phyloP scores from a whole-genome alignment of 2,888 invertebrate species.

The Noctua pronuba region DNA sequence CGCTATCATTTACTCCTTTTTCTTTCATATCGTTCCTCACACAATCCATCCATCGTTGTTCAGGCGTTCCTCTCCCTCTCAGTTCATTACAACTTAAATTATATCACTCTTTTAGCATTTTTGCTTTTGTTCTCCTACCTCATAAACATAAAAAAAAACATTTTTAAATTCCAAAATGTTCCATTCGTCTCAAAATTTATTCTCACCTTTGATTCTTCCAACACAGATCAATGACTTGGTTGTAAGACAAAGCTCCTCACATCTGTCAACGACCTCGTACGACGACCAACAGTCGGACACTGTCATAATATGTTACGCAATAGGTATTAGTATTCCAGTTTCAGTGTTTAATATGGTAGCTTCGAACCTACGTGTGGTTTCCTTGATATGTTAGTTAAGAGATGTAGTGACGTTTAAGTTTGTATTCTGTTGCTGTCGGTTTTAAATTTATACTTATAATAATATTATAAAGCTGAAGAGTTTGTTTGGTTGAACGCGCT shows the following conservation, averaged over 20 bases:
- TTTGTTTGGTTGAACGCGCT: too few species aligned
- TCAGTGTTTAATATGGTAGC: slow-evolving; percentile 5
- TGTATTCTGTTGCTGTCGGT: not conserved
- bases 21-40: not conserved
- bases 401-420: not conserved
- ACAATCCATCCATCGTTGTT: not conserved
- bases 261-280: slow-evolving; percentile 61
- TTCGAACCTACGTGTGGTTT: not conserved
- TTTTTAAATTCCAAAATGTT: slow-evolving; percentile 16
- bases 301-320: slow-evolving; percentile 62
- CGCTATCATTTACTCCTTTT: not conserved
- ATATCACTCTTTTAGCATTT: not conserved
- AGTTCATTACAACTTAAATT: not conserved
- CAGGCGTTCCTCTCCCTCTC: not conserved
- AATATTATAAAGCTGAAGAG: too few species aligned
- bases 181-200: slow-evolving; percentile 30
- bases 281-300: slow-evolving; percentile 33
- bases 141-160: slow-evolving; percentile 4
- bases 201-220: slow-evolving; percentile 38
- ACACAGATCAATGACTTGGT: slow-evolving; percentile 53
- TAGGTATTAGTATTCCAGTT: slow-evolving; percentile 33
- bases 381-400: slow-evolving; percentile 4
- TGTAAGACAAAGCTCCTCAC: slow-evolving; percentile 54
- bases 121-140: not conserved
- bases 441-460: too few species aligned